phyloP scores from a whole-genome alignment of 2,888 invertebrate genomes.

The Gymnosoma rotundatum region DNA sequence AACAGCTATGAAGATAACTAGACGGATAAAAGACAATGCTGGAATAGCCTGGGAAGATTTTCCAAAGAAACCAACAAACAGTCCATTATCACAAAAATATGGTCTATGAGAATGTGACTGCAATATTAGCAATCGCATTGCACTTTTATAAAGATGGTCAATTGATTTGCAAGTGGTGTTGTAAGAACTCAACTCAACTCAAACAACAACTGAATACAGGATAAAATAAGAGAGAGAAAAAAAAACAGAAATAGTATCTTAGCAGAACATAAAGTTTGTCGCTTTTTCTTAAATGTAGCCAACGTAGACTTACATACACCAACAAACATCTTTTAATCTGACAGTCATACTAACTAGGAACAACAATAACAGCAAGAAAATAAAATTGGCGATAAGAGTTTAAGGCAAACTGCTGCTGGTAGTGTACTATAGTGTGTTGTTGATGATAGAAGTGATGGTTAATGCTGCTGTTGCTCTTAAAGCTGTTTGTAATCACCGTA shows the following conservation, averaged over 20 bases:
- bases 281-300: conserved; percentile 46
- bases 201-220: conserved; percentile 15
- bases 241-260: conserved; percentile 51
- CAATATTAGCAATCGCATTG: conserved; percentile 40
- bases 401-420: conserved; percentile 33
- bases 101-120: conserved; percentile 44
- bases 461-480: conserved; percentile 38
- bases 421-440: conserved; percentile 5
- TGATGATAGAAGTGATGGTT: conserved; percentile 36
- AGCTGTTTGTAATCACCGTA: conserved; percentile 38
- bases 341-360: conserved; percentile 61
- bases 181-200: not conserved
- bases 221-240: conserved; percentile 7
- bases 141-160: conserved; percentile 52
- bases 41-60: conserved; percentile 59
- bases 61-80: conserved; percentile 20
- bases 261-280: conserved; percentile 66
- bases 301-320: not conserved
- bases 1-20: conserved; percentile 14
- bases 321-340: conserved; percentile 44
- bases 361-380: conserved; percentile 34
- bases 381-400: conserved; percentile 62
- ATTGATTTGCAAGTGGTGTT: conserved; percentile 56
- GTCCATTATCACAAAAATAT: conserved; percentile 48
- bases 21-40: conserved; percentile 5